Evolutionary conservation across 2,888 invertebrate species (phyloP), one percentile per base, ranked within the genome.

Genomic region (Tetheella fluctuosa): DNA sequence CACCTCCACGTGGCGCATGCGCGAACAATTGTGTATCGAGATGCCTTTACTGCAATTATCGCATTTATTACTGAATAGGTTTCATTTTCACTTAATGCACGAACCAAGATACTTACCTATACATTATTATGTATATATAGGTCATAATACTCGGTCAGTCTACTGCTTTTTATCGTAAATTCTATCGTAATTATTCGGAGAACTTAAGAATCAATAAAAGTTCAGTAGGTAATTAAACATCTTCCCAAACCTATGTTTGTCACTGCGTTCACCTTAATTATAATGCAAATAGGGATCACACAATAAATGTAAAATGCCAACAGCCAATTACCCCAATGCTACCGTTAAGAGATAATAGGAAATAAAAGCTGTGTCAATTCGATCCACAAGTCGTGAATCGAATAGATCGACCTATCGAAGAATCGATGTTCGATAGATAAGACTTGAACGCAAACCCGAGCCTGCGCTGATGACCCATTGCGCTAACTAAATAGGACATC

Each of bases 401-500:
- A 77, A 76, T 67, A 77, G 73, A 76, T 80, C 77, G 81, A 81
- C 80, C 81, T 84, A 85, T 84, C 81, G 77, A 76, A 66, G 70
- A 77, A 74, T 64, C 65, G 72, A 67, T 69, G 62, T 73, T 64
- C 77, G 72, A 64, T 62, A 63, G 83, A 84, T 81, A 84, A 80
- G 75, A 65, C 69, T 60, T 66, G 69, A 69, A 68, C 65, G 64
- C 67, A 67, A 68, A 69, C 69, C 69, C 66, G 76, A 69, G 79
- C 77, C 67, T 77, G 83, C 79, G 73, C 83, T 74, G 84, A 83
- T 90, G 88, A 86, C 89, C 88, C 81, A 91, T 81, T 86, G 79
- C 80, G 80, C 84, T 88, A 91, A 90, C 90, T 90, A 84, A 83
- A 84, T 91, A 73, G 91, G 83, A 81, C 90, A 90, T 91, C 91